These are phyloP conservation scores for Philopedon plagiatum DNA, from an alignment of 2,888 invertebrate species.

Conservation along the genomic window DNA sequence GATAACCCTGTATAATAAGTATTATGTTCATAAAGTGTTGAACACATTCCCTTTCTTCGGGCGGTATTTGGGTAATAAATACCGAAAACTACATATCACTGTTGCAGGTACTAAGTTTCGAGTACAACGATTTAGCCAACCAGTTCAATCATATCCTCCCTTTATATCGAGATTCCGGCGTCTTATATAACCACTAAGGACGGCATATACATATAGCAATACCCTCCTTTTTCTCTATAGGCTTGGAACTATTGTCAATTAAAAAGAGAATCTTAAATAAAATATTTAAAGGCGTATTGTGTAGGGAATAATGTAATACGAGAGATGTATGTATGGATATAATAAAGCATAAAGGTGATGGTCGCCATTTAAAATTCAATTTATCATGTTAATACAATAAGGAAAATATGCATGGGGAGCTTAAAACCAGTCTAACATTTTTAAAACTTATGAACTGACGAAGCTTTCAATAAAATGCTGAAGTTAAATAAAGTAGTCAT, in stretches of 20 bases:
- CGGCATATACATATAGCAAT: conserved; percentile 38
- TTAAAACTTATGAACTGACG: conserved; percentile 18
- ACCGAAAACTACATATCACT: too few species aligned
- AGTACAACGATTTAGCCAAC: conserved; percentile 3
- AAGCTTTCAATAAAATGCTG: conserved; percentile 3
- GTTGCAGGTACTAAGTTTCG: too few species aligned
- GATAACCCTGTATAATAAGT: too few species aligned
- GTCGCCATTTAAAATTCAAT: conserved; percentile 51
- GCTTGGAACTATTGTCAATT: conserved; percentile 48
- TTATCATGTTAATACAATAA: conserved; percentile 49
- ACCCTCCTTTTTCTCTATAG: conserved; percentile 35
- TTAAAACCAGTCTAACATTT: conserved; percentile 34
- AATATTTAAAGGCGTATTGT: conserved; percentile 51
- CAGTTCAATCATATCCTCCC: conserved; percentile 9
- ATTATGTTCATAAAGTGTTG: too few species aligned
- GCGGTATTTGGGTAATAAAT: too few species aligned
- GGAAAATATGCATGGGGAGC: conserved; percentile 38
- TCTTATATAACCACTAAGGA: conserved; percentile 36
- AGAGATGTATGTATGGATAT: conserved; percentile 38
- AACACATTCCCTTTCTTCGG: too few species aligned
- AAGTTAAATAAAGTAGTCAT: conserved; percentile 1
- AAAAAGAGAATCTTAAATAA: conserved; percentile 49
- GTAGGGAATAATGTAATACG: conserved; percentile 43
- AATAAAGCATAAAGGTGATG: conserved; percentile 44
- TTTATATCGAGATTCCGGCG: conserved; percentile 33